Evolutionary conservation across 1,140 invertebrate genomes (phyloP), one percentile per base, ranked within the genome.

Genomic region (Scaptomyza hsui): DNA sequence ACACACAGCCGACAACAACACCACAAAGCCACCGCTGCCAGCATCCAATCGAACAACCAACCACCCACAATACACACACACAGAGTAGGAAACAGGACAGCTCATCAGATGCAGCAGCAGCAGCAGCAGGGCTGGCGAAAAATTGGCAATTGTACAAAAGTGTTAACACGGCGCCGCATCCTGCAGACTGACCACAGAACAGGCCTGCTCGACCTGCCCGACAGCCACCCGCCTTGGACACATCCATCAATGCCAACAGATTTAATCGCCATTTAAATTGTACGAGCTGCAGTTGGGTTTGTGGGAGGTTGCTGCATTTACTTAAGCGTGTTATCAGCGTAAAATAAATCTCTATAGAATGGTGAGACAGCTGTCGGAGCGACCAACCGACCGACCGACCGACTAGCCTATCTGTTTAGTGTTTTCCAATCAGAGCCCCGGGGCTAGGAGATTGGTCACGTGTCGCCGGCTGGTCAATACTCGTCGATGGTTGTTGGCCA

Each of bases 221-320:
- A 5, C 55, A 45, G 62, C 18, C 61, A 61, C 53, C 60, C 75
- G 67, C 85, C 82, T 86, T 78, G 78, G 75, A 81, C 86, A 79
- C 86, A 89, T 89, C 86, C 86, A 89, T 89, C 86, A 89, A 86
- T 89, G 86, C 81, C 86, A 89, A 69, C 75, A 68, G 81, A 86
- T 89, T 89, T 89, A 89, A 89, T 89, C 86, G 86, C 80, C 86
- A 89, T 89, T 89, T 89, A 89, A 89, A 89, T 82, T 89, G 86
- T 76, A 75, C 72, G 78, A 57, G 19, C 37, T 64, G 18, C 24
- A 26, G 21, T 3, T 12, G 49, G 4, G 32, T 19, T 21, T 19
- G 9, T 24, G 29, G 51, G 19, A 21, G 19, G 9, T n/a, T 48
- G 61, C 62, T 69, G 83, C 82, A 88, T 88, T 88, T 88, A 88